Conservation (phyloP, 2,888 invertebrate species). For the Drosophila vallismaia region DNA sequence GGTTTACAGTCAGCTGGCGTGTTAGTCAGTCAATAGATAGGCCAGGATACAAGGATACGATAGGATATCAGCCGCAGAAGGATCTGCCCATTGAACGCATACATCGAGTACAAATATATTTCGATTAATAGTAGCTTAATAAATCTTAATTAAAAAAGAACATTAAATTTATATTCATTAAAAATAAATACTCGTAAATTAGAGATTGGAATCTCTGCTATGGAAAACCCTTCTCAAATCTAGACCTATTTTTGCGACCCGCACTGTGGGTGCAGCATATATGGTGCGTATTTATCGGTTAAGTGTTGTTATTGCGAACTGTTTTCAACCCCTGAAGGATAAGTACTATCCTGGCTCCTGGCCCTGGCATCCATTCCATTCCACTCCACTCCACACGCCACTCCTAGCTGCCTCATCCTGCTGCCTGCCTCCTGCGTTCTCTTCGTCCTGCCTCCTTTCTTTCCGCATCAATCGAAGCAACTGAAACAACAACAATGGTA, state of each 20-base stretch:
- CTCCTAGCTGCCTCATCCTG: slow-evolving; percentile 28
- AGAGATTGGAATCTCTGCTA: no score
- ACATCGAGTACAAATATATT: not conserved
- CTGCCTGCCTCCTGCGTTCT: not conserved
- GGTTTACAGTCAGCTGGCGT: slow-evolving; percentile 62
- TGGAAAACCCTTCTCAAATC: not conserved
- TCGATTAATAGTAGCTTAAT: not conserved
- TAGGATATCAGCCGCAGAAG: slow-evolving; percentile 20
- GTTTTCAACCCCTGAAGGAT: slow-evolving; percentile 35
- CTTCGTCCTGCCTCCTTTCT: slow-evolving; percentile 45
- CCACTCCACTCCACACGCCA: slow-evolving; percentile 57
- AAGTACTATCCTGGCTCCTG: slow-evolving; percentile 22
- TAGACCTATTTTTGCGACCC: not conserved
- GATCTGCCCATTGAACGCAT: slow-evolving; percentile 20
- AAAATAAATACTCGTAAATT: no score
- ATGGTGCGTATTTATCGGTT: slow-evolving; percentile 39
- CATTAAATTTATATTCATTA: no score
- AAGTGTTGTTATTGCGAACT: slow-evolving; percentile 23
- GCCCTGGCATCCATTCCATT: slow-evolving; percentile 23
- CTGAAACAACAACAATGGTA: slow-evolving; percentile 44
- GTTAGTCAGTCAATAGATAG: slow-evolving; percentile 66
- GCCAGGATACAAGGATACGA: slow-evolving; percentile 13
- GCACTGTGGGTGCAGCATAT: not conserved
- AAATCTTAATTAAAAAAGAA: no score
- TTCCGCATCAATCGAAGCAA: slow-evolving; percentile 46